Percentiles rank a stretch among this genome's conserved stretches.
phyloP scores from a whole-genome alignment of 2,113 vertebrate species.

The Daboia siamensis region DNA sequence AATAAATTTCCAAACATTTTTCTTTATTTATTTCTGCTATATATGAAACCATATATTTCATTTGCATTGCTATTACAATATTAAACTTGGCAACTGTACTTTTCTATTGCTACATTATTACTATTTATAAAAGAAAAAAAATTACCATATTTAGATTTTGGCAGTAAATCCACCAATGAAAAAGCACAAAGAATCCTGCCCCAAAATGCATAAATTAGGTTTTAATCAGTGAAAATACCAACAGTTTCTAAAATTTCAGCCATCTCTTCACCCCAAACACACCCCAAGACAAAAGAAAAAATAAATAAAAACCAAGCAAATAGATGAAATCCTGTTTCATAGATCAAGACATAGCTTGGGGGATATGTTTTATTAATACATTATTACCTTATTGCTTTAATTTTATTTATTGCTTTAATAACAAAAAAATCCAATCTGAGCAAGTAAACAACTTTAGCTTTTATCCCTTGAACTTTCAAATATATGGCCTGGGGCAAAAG shows the following conservation, averaged over 20 bases:
- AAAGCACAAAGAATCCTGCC: neutral
- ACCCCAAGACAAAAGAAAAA: neutral
- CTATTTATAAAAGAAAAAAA: neutral
- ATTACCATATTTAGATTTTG: neutral
- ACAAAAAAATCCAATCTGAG: neutral
- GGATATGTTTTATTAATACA: neutral
- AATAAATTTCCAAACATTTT: neutral
- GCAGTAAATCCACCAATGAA: neutral
- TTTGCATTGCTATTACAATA: neutral
- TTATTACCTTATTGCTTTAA: neutral
- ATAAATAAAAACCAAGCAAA: neutral
- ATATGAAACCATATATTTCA: neutral
- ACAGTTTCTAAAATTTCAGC: neutral
- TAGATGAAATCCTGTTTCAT: neutral
- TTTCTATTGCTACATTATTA: neutral
- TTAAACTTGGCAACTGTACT: neutral
- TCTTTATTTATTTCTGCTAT: neutral
- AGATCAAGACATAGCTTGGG: neutral
- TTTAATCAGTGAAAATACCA: neutral
- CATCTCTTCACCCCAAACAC: neutral
- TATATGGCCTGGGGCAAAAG: neutral
- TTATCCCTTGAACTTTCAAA: neutral
- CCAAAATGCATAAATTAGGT: neutral
- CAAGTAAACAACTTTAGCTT: neutral
- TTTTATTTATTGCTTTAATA: conserved; percentile 17